Evolutionary conservation across 2,888 invertebrate species (phyloP), one percentile per base, ranked within the genome.

Genomic region (Trypoxylon attenuatum): DNA sequence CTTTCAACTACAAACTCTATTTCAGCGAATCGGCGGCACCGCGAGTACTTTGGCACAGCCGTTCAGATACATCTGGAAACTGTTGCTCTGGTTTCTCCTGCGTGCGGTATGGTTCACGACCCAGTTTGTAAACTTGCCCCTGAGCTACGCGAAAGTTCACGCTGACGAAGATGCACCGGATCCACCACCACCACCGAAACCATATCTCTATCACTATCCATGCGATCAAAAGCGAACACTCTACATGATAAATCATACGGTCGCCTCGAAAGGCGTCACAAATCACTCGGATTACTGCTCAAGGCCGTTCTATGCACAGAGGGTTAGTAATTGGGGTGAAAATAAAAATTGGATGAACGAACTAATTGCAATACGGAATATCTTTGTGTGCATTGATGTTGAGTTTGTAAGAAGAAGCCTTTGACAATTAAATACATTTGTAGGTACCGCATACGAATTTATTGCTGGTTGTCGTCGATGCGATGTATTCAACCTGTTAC

Each of bases 141-240:
- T 70, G 54, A 71, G 73, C 4, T 69, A 80, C 16, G 83, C 77
- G 5, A 82, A 83, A 68, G 60, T 79, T 41, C 75, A 67, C 62
- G 60, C 19, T 5, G 67, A 68, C 25, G 88, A 88, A 62, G 87
- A 88, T 49, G 83, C 76, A 1, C 85, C 84, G 18, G 82, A 81
- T n/a, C 84, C 83, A 5, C 82, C 83, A 3, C 82, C 84, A 2
- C 83, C 84, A 0, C 81, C 82, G 2, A 73, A 73, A 0, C 78
- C 73, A 23, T 76, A 78, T 1, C 69, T 76, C 43, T 62, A 76
- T 46, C 88, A 82, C 13, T 90, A 90, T 75, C 91, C 94, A 1
- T 95, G 95, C 84, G 95, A 95, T 84, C 92, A 92, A 82, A 89
- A 90, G 66, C 91, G 92, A 59, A 91, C 90, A 27, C 87, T 95